Conservation (phyloP, 2,113 vertebrate species). For the Propithecus coquereli region DNA sequence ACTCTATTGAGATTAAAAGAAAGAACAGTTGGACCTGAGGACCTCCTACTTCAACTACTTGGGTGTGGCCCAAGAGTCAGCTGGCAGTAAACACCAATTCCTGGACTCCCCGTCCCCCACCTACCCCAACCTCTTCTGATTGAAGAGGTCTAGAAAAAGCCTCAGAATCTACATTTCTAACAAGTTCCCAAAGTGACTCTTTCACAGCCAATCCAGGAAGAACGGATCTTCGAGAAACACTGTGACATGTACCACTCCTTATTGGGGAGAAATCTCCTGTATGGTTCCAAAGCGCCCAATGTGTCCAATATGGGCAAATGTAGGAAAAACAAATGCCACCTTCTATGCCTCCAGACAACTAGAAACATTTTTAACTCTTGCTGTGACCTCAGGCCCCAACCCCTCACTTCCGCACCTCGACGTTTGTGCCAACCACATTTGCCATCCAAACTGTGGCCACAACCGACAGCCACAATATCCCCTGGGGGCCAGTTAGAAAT, state of each 20-base stretch:
- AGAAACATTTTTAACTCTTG: neutral
- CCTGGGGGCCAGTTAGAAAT: neutral
- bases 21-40: neutral
- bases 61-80: neutral
- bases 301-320: neutral
- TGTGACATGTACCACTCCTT: neutral
- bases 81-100: neutral
- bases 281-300: neutral
- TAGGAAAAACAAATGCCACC: neutral
- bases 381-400: neutral
- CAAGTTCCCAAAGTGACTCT: neutral
- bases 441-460: neutral
- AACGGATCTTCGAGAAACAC: neutral
- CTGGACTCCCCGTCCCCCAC: neutral
- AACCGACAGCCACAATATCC: neutral
- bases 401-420: neutral
- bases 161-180: neutral
- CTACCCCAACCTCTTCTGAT: neutral
- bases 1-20: neutral
- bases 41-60: neutral
- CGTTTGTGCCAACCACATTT: neutral
- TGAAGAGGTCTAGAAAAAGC: neutral
- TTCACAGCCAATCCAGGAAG: neutral
- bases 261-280: neutral
- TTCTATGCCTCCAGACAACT: neutral